These are phyloP conservation scores for Tragelaphus buxtoni DNA, from an alignment of 2,113 vertebrate species.

Conservation along the genomic window DNA sequence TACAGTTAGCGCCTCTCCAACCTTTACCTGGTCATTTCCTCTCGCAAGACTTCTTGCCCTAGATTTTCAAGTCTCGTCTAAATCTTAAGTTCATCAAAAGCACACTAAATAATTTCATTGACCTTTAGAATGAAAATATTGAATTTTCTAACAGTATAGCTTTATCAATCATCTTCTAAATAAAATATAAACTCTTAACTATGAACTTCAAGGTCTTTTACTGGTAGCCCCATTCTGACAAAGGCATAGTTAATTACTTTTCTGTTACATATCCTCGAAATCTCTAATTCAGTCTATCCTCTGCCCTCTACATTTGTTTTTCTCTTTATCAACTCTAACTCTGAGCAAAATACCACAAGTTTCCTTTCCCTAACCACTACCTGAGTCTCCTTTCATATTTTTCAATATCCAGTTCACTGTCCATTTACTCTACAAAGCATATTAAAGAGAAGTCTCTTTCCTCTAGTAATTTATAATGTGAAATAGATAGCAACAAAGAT, in stretches of 20 bases:
- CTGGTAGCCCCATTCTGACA: not conserved
- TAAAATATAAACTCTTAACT: slow-evolving; percentile 28
- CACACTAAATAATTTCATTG: slow-evolving; percentile 2
- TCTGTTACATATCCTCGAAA: not conserved
- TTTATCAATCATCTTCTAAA: slow-evolving; percentile 10
- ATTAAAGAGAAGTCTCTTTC: not conserved
- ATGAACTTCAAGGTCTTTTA: not conserved
- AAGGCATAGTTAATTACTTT: not conserved
- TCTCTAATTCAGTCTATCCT: not conserved
- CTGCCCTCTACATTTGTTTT: not conserved
- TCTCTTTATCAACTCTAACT: not conserved
- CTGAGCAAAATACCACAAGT: not conserved
- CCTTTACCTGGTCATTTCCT: slow-evolving; percentile 22
- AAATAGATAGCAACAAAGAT: not conserved
- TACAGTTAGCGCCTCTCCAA: not conserved
- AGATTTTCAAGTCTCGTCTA: slow-evolving; percentile 4
- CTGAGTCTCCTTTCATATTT: not conserved
- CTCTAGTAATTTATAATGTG: not conserved
- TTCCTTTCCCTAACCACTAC: not conserved
- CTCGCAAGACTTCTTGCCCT: not conserved
- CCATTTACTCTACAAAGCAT: not conserved
- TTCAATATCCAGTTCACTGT: not conserved
- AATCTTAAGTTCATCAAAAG: slow-evolving; percentile 11
- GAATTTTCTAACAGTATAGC: not conserved
- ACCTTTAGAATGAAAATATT: slow-evolving; percentile 38